phyloP scores from a whole-genome alignment of 2,797 vertebrate species.

The Eutrigla gurnardus region DNA sequence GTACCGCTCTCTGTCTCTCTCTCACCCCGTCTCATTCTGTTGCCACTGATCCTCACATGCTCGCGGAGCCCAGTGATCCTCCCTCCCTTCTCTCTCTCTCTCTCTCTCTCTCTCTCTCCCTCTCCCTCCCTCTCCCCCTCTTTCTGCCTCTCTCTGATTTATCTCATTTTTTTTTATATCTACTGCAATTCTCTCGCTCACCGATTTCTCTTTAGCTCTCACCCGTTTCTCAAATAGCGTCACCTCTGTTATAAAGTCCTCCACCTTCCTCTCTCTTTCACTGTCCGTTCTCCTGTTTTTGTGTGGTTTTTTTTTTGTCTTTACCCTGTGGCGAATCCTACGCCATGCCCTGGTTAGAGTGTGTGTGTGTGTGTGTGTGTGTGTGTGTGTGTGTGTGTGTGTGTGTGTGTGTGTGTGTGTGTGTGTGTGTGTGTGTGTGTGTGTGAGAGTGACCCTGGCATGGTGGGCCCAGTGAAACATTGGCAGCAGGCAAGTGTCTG shows the following conservation, averaged over 20 bases:
- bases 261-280: slow-evolving; percentile 8
- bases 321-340: slow-evolving; percentile 43
- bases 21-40: slow-evolving; percentile 70
- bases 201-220: slow-evolving; percentile 36
- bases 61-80: slow-evolving; percentile 69
- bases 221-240: slow-evolving; percentile 36
- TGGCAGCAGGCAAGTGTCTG: slow-evolving; percentile 67
- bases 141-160: slow-evolving; percentile 34
- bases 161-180: slow-evolving; percentile 30
- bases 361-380: slow-evolving; percentile 4
- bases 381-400: neutral
- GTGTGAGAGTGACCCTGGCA: slow-evolving; percentile 62
- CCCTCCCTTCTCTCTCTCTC: slow-evolving; percentile 34
- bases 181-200: slow-evolving; percentile 29
- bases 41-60: slow-evolving; percentile 72
- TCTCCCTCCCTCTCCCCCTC: neutral
- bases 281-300: neutral
- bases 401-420: slow-evolving; percentile 35
- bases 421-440: slow-evolving; percentile 17
- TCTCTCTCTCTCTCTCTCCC: slow-evolving; percentile 21
- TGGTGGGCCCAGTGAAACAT: slow-evolving; percentile 68
- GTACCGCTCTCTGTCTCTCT: slow-evolving; percentile 62
- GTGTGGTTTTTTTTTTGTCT: neutral
- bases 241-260: slow-evolving; percentile 22
- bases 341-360: slow-evolving; percentile 42